Base-by-base conservation (phyloP, 2,797 vertebrate genomes). In the Thalassophryne amazonica region DNA sequence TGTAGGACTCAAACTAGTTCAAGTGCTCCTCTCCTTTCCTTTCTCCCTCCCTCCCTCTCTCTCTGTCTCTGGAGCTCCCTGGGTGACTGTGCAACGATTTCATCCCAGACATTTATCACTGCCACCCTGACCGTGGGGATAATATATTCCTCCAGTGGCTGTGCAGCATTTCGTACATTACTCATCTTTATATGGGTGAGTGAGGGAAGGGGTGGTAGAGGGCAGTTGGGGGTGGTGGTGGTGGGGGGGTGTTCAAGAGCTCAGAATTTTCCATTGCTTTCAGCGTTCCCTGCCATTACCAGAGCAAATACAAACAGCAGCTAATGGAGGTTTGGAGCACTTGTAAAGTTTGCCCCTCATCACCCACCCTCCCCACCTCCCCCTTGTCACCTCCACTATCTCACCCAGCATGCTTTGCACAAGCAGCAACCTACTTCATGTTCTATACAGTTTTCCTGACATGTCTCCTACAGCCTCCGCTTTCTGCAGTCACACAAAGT, bases 61-160 rank as follows among this genome's bases (percentile, higher is more conserved):
- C 28, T 42, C 46, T 48, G 63, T 54, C 48, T 20, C 16, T 18
- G 49, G 79, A 57, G 48, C 63, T 54, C 66, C 69, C 73, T 57
- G 55, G 55, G 75, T 73, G 81, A 83, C 75, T 84, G 75, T 75
- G 81, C 83, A 75, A 74, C 40, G 47, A 65, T 68, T 67, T 62
- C 2, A 49, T 72, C 67, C 50, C 27, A 3, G 60, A 83, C 80
- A 89, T 89, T 83, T 79, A 88, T 89, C 86, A 88, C 74, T 86
- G 82, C 76, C 79, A 85, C 61, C 48, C 39, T 24, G 56, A 35
- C 55, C 32, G 19, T 49, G 37, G 63, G 76, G 72, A 77, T 86
- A 80, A 86, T 87, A 71, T 81, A 89, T 88, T 86, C 78, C 75
- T 84, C 72, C 47, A 30, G 60, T 65, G 71, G 64, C 76, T 77